These are phyloP conservation scores for Hexactinellida sp. DNA, from an alignment of 37 sponge, comb jelly and placozoan genomes.

Conservation along the genomic window DNA sequence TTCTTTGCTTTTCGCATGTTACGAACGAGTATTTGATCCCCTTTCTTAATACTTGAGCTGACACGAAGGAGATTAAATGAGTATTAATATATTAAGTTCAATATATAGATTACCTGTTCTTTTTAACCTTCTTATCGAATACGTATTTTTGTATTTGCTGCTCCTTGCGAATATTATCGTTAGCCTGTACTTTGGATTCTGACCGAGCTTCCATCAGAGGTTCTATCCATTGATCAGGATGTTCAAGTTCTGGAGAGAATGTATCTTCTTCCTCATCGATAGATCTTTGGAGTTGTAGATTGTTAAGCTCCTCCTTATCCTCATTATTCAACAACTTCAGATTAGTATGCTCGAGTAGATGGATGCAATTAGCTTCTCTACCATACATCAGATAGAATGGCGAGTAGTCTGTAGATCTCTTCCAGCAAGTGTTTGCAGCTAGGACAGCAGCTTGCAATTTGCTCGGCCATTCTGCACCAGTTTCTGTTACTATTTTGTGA, in stretches of 20 bases:
- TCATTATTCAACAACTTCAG: not conserved
- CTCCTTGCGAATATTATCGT: not conserved
- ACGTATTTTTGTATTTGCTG: not conserved
- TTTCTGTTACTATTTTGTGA: not conserved
- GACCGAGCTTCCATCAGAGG: not conserved
- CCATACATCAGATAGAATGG: constrained; percentile 13
- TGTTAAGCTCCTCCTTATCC: not conserved
- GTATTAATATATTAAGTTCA: not conserved
- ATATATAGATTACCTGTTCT: not conserved
- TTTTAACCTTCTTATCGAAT: constrained; percentile 3
- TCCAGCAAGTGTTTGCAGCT: constrained; percentile 7
- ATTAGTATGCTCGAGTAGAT: not conserved
- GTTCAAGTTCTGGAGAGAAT: constrained; percentile 13
- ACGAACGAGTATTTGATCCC: not conserved
- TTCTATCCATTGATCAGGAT: not conserved
- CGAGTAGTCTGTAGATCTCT: not conserved
- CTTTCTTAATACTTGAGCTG: not conserved
- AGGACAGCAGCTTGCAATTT: constrained; percentile 1
- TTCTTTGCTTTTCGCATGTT: constrained; percentile 15
- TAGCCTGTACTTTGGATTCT: not conserved
- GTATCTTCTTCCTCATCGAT: not conserved
- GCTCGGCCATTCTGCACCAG: not conserved
- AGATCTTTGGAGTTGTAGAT: not conserved
- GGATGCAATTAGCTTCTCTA: not conserved
- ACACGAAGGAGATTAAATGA: not conserved